Evolutionary conservation across 2,888 invertebrate genomes (phyloP).

Genomic region (Philonicus albiceps): DNA sequence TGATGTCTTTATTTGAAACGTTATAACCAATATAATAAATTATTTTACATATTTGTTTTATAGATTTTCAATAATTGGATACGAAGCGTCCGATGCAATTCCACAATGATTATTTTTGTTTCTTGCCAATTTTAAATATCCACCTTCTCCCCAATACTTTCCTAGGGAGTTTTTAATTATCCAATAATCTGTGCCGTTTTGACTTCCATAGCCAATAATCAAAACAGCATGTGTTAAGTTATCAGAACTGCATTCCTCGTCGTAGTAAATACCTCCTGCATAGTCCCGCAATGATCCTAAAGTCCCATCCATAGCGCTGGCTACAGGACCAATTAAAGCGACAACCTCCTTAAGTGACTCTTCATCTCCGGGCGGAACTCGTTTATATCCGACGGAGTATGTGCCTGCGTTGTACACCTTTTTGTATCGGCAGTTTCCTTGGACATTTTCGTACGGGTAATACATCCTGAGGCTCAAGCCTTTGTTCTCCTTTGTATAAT

Average conservation of each 20-base stretch:
- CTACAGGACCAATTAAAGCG: slow-evolving; percentile 43
- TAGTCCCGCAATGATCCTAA: slow-evolving; percentile 38
- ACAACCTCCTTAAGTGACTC: slow-evolving; percentile 39
- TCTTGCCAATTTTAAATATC: slow-evolving; percentile 84
- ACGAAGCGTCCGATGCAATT: slow-evolving; percentile 78
- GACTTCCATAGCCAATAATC: slow-evolving; percentile 45
- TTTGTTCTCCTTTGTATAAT: neutral
- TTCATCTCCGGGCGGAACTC: slow-evolving; percentile 41
- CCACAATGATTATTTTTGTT: slow-evolving; percentile 83
- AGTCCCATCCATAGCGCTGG: slow-evolving; percentile 42
- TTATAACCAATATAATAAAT: neutral
- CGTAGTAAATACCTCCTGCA: slow-evolving; percentile 40
- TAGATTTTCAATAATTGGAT: slow-evolving; percentile 73
- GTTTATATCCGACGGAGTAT: neutral
- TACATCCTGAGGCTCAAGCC: slow-evolving; percentile 11
- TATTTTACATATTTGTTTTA: neutral
- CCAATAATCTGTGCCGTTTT: slow-evolving; percentile 45
- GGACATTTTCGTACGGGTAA: slow-evolving; percentile 23
- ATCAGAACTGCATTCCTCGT: slow-evolving; percentile 23
- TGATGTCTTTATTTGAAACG: too few relatives aligned
- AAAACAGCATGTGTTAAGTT: slow-evolving; percentile 37
- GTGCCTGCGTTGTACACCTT: neutral
- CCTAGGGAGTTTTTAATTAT: slow-evolving; percentile 69
- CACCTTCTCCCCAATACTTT: slow-evolving; percentile 64
- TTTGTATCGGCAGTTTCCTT: slow-evolving; percentile 8